Base-by-base conservation (phyloP, 2,113 vertebrate species). In the Zapus hudsonius region DNA sequence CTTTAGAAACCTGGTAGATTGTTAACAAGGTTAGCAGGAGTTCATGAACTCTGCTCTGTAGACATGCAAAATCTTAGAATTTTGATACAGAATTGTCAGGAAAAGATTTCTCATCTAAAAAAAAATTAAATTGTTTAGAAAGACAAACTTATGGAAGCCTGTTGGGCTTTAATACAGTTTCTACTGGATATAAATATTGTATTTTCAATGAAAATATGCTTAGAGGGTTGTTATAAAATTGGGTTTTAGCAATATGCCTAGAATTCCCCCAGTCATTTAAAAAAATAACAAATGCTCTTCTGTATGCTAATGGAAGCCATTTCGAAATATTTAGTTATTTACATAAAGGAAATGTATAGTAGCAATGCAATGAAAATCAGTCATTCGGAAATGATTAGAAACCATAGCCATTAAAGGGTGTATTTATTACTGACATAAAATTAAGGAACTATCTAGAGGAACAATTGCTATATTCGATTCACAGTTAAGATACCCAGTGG, bases 1-100 rank as follows among this genome's bases (percentile, higher is more conserved):
- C 97, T 98, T 98, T 98, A 97, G 98, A 98, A 98, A 98, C 97
- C 97, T 96, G 95, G 97, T 97, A 97, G 97, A 98, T 98, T 98
- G 98, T 98, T 98, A 98, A 98, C 97, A 96, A 90, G 97, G 97
- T 97, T 97, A 97, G 97, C 95, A 91, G 97, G 97, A 98, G 98
- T 98, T 98, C 98, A 98, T 98, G 98, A 98, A 98, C 98, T 97
- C 97, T 98, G 94, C 92, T 98, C 98, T 97, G 97, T 98, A 97
- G 97, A 98, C 98, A 98, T 98, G 98, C 96, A 98, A 98, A 98
- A 95, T 97, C 97, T 96, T 92, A 95, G 96, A 97, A 97, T 98
- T 98, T 98, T 98, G 98, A 98, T 98, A 98, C 97, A 97, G 98
- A 98, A 97, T 96, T 96, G 92, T 91, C 93, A 95, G 96, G 73